phyloP scores from a whole-genome alignment of 1,140 invertebrate genomes.

The Zaprionus tsacasi region DNA sequence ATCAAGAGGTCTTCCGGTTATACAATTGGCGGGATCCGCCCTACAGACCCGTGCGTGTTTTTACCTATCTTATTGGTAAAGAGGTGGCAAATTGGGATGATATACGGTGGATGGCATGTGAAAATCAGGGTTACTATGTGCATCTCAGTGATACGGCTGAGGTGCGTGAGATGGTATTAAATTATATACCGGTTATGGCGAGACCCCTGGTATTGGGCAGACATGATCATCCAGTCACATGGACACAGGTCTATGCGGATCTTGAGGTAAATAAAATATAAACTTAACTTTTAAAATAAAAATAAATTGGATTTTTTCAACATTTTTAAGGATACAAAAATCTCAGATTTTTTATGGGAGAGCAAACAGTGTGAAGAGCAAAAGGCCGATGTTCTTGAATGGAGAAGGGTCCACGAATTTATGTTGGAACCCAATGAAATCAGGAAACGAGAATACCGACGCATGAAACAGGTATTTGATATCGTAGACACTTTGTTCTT shows the following conservation, averaged over 20 bases:
- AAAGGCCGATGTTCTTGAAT: conserved; percentile 85
- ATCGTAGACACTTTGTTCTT: background rate
- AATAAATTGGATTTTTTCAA: background rate
- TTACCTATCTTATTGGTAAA: conserved; percentile 98
- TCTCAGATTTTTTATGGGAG: conserved; percentile 95
- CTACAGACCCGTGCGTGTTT: conserved; percentile 94
- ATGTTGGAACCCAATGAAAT: conserved; percentile 72
- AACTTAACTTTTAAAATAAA: background rate
- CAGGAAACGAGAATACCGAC: conserved; percentile 58
- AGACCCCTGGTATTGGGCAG: conserved; percentile 92
- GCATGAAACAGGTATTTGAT: conserved; percentile 64
- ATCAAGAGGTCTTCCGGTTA: conserved; percentile 94
- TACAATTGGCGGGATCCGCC: conserved; percentile 92
- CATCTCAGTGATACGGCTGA: conserved; percentile 96
- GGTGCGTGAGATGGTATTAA: conserved; percentile 96
- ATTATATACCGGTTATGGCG: conserved; percentile 96
- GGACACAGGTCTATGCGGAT: conserved; percentile 97
- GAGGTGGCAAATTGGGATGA: conserved; percentile 93
- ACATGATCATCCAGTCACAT: conserved; percentile 92
- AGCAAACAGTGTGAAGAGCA: conserved; percentile 91
- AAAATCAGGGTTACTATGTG: conserved; percentile 96
- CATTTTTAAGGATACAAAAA: conserved; percentile 90
- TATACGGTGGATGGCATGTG: conserved; percentile 98
- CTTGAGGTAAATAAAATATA: conserved; percentile 86
- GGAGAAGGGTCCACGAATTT: conserved; percentile 56